Conservation (phyloP, 1,140 invertebrate genomes). For the Cotesia chilonis region DNA sequence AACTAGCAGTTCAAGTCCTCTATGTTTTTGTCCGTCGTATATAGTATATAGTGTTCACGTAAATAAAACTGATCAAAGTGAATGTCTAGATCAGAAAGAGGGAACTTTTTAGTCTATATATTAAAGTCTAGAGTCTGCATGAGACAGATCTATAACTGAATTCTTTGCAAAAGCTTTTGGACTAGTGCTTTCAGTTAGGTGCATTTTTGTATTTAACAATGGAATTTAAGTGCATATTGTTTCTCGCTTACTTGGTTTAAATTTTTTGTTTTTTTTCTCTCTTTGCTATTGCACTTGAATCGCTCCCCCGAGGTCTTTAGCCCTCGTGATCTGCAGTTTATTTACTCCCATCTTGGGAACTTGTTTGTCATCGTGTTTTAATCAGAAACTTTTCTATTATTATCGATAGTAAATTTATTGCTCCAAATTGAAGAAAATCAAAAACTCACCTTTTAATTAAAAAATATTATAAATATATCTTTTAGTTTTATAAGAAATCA, state of each 20-base stretch:
- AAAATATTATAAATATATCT: too few relatives aligned
- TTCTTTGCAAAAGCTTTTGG: neutral
- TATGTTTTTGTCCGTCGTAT: too few relatives aligned
- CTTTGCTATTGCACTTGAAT: too few relatives aligned
- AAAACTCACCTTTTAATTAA: too few relatives aligned
- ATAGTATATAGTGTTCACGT: too few relatives aligned
- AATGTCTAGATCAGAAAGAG: too few relatives aligned
- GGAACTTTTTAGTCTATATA: too few relatives aligned
- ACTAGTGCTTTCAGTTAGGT: neutral
- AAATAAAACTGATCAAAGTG: too few relatives aligned
- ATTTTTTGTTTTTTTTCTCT: too few relatives aligned
- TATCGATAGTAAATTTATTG: neutral
- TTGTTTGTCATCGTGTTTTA: conserved; percentile 10
- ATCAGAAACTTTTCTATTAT: neutral
- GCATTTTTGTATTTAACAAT: conserved; percentile 6
- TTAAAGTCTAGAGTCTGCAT: conserved; percentile 39
- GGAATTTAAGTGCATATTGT: neutral
- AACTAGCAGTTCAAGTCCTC: too few relatives aligned
- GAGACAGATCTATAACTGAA: conserved; percentile 49
- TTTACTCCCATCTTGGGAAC: conserved; percentile 9
- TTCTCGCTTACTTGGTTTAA: too few relatives aligned
- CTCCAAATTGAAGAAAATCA: neutral
- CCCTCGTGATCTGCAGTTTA: neutral
- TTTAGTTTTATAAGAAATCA: too few relatives aligned
- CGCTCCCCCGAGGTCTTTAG: neutral